Base-by-base conservation (phyloP, 2,113 vertebrate species). In the Pygoscelis antarcticus region DNA sequence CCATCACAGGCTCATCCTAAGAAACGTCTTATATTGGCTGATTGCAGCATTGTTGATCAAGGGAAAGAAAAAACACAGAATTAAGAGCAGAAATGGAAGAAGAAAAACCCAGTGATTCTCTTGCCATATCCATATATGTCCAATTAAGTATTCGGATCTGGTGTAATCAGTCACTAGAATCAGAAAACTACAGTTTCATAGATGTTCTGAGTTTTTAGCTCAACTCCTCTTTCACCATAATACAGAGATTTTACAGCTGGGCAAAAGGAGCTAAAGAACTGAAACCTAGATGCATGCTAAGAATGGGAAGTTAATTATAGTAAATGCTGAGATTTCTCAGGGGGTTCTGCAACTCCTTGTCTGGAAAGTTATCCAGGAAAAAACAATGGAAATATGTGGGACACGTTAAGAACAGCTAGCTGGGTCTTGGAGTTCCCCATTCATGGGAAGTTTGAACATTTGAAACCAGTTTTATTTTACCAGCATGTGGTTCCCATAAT, bases 381-480 rank as follows among this genome's bases (percentile, higher is more conserved):
- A 57, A 69, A 62, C 49, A 93, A 51, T 81, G n/a, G 42, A 78
- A 94, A 62, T 93, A 38, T 22, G 20, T 86, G 64, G 71, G 68
- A 66, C 71, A 77, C 25, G 11, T 58, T 93, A 83, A 79, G 78
- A 93, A 38, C n/a, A 87, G 46, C 34, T 90, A 93, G 14, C n/a
- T 94, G 68, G 15, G 40, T 65, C 57, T 76, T 78, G 46, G 21
- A 72, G 36, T 83, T 96, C n/a, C 26, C 51, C 55, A 55, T 89
- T 95, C 76, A 57, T 25, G 83, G 51, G 34, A 89, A 81, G 17
- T 46, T 47, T 57, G 69, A 79, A 40, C 4, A 9, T 72, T 71
- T 83, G 27, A 95, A 95, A 80, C 86, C 49, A 69, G 49, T 75
- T 93, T 89, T 83, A 25, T 96, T 92, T 92, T 83, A 62, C 32